Percentiles rank a stretch among this genome's conserved stretches.
These are phyloP conservation scores for Atherinosoma microstoma DNA, from an alignment of 2,797 vertebrate species.

Conservation along the genomic window DNA sequence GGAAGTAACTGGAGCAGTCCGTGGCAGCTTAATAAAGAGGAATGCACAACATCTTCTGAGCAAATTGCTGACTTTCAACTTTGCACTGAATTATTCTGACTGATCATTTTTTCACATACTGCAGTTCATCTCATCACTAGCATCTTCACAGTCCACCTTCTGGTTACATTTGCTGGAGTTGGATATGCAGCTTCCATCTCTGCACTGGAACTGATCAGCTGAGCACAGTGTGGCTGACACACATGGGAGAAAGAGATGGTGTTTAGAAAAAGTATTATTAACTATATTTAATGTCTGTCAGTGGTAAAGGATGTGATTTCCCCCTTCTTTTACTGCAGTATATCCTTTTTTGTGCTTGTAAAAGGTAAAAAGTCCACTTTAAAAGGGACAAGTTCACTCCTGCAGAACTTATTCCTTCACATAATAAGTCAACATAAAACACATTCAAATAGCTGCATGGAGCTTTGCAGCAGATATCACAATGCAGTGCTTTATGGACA, in stretches of 20 bases:
- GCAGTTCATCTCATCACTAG: conserved; percentile 95
- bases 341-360: not conserved
- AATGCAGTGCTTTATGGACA: not conserved
- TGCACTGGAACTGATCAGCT: conserved; percentile 89
- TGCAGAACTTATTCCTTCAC: not conserved
- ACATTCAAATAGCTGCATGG: not conserved
- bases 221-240: conserved; percentile 82
- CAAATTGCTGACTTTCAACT: not conserved
- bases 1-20: conserved; percentile 94
- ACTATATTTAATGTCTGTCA: not conserved
- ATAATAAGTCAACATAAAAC: not conserved
- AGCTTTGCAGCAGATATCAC: not conserved
- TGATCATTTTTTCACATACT: conserved; percentile 80
- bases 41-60: conserved; percentile 1
- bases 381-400: not conserved
- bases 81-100: not conserved
- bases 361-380: not conserved
- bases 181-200: conserved; percentile 90
- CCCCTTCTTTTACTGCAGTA: not conserved
- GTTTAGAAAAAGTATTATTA: not conserved
- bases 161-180: conserved; percentile 94
- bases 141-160: conserved; percentile 93
- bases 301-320: not conserved
- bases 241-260: not conserved
- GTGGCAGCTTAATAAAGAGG: conserved; percentile 85